These are phyloP conservation scores for Manis pentadactyla DNA, from an alignment of 2,797 vertebrate species.

Conservation along the genomic window DNA sequence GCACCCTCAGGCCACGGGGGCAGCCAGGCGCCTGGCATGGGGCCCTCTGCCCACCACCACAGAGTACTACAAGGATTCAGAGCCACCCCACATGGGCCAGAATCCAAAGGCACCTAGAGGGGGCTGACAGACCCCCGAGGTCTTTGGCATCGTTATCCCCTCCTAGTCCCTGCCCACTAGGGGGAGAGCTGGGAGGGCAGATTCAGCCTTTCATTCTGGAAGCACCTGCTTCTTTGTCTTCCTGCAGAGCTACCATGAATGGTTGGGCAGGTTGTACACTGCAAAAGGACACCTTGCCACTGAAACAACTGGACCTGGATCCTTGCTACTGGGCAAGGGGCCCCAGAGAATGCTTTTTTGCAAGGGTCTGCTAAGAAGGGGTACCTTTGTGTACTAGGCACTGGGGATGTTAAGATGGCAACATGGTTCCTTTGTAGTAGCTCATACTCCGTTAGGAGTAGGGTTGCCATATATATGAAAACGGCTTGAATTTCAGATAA, in stretches of 20 bases:
- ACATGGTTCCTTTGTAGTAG: neutral
- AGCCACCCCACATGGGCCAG: neutral
- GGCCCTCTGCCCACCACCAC: constrained; percentile 48
- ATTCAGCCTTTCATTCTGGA: neutral
- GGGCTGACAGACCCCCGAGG: neutral
- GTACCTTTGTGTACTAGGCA: neutral
- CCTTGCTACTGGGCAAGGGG: neutral
- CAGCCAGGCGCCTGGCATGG: constrained; percentile 71
- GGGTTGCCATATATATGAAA: neutral
- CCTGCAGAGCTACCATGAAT: neutral
- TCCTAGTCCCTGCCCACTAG: neutral
- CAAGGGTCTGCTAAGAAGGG: neutral
- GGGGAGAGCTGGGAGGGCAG: neutral
- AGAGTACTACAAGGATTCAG: constrained; percentile 2
- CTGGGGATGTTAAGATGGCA: neutral
- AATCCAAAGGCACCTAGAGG: constrained; percentile 5
- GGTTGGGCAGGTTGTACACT: neutral
- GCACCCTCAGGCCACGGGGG: constrained; percentile 67
- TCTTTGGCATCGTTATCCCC: neutral
- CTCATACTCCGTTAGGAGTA: neutral
- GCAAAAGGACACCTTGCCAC: neutral
- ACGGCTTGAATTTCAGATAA: neutral
- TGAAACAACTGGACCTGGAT: neutral
- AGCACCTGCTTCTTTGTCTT: constrained; percentile 3
- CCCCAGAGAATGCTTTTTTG: neutral